These are phyloP conservation scores for Lordiphosa andalusiaca DNA, from an alignment of 2,888 invertebrate species.

Conservation along the genomic window DNA sequence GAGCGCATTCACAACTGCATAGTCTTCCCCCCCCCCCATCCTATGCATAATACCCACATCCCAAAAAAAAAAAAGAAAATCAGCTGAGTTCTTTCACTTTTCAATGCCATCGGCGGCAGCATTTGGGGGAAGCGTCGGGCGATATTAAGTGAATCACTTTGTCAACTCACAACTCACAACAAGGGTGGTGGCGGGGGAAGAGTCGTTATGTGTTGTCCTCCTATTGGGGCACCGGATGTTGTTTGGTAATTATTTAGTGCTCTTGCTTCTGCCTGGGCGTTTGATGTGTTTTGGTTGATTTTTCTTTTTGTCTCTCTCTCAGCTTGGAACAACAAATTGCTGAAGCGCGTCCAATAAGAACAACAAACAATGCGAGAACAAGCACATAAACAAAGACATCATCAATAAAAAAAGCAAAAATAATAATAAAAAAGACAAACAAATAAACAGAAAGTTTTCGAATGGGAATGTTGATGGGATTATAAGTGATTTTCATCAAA, in stretches of 20 bases:
- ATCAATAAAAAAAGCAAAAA: conserved; percentile 52
- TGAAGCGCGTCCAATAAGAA: conserved; percentile 63
- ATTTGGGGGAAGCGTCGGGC: conserved; percentile 63
- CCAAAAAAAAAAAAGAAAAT: conserved; percentile 29
- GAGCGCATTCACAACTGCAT: too few species aligned
- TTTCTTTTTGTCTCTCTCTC: too few species aligned
- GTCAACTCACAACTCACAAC: conserved; percentile 58
- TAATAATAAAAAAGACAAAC: conserved; percentile 35
- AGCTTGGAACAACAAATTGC: conserved; percentile 64
- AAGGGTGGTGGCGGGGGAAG: conserved; percentile 18
- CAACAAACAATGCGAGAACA: conserved; percentile 60
- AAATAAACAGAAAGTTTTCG: conserved; percentile 38
- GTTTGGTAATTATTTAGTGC: conserved; percentile 74
- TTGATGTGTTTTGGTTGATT: conserved; percentile 63
- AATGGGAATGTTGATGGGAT: conserved; percentile 70
- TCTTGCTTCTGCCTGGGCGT: conserved; percentile 45
- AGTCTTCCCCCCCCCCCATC: background rate
- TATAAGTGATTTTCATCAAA: conserved; percentile 73
- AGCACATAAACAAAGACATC: conserved; percentile 72
- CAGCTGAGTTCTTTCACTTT: conserved; percentile 48
- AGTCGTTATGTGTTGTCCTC: conserved; percentile 51
- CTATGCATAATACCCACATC: conserved; percentile 39
- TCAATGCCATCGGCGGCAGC: conserved; percentile 43
- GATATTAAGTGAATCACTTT: conserved; percentile 77
- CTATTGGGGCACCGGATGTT: conserved; percentile 63